Conservation (phyloP, 2,797 vertebrate species). For the Gadopsis bispinosus region DNA sequence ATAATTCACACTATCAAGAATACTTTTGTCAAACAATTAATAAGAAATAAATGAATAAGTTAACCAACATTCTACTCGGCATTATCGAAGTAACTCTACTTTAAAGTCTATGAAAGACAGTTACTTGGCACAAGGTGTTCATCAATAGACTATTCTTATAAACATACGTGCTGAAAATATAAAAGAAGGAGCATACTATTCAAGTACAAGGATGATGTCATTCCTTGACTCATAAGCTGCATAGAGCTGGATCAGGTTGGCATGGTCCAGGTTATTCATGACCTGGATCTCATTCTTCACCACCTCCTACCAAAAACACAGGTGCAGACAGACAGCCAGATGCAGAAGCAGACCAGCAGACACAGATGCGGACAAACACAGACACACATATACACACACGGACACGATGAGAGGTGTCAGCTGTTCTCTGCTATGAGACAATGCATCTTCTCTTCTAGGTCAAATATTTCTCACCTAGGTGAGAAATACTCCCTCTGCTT, state of each 20-base stretch:
- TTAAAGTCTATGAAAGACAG: constrained; percentile 10
- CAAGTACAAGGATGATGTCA: constrained; percentile 95
- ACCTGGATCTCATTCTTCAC: constrained; percentile 97
- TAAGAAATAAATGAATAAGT: neutral
- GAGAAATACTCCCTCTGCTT: constrained; percentile 65
- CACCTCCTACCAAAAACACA: constrained; percentile 87
- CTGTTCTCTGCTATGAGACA: constrained; percentile 73
- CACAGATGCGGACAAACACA: constrained; percentile 30
- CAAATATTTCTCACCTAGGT: constrained; percentile 77
- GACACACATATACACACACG: constrained; percentile 23
- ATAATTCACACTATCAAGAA: neutral
- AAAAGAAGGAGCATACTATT: constrained; percentile 90
- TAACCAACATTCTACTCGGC: neutral
- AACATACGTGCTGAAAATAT: constrained; percentile 40
- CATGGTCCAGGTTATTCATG: constrained; percentile 98
- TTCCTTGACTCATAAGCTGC: constrained; percentile 96
- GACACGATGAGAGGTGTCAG: constrained; percentile 73
- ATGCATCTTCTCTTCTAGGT: constrained; percentile 74
- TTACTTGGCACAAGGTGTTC: neutral
- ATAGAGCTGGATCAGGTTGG: constrained; percentile 96
- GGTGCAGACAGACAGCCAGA: constrained; percentile 45
- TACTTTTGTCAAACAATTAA: neutral
- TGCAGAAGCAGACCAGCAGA: constrained; percentile 40
- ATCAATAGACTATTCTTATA: constrained; percentile 14
- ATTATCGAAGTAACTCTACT: neutral